phyloP scores from a whole-genome alignment of 2,797 vertebrate species.

The Hafferia zeledoni region DNA sequence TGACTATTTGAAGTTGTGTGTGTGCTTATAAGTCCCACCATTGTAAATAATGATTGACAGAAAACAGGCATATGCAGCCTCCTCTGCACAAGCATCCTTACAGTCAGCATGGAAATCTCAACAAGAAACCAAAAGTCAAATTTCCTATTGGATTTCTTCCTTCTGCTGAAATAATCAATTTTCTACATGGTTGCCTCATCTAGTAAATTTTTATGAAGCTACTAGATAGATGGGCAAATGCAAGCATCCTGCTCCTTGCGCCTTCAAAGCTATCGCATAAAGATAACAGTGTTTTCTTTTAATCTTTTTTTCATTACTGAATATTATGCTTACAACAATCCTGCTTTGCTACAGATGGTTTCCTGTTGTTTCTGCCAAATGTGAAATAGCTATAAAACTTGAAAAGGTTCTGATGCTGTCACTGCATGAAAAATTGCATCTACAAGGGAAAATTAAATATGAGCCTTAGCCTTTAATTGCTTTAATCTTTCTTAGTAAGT shows the following conservation, averaged over 20 bases:
- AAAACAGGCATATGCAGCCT: not conserved
- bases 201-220: conserved; percentile 7
- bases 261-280: conserved; percentile 65
- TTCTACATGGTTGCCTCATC: not conserved
- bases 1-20: not conserved
- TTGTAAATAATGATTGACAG: not conserved
- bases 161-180: not conserved
- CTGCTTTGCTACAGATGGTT: conserved; percentile 69
- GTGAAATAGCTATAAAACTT: conserved; percentile 73
- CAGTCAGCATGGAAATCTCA: not conserved
- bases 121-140: not conserved
- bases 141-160: not conserved
- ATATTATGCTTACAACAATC: conserved; percentile 63
- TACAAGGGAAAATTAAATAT: conserved; percentile 63
- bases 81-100: not conserved
- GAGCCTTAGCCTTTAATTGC: conserved; percentile 73
- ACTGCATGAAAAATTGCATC: conserved; percentile 55
- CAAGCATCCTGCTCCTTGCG: conserved; percentile 7
- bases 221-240: conserved; percentile 1
- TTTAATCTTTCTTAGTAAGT: conserved; percentile 69
- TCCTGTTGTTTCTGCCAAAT: conserved; percentile 76
- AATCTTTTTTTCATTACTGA: conserved; percentile 63
- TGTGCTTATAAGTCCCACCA: not conserved
- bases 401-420: conserved; percentile 67
- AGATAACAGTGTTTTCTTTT: conserved; percentile 64